Percentiles rank a stretch among this genome's conserved stretches.
phyloP scores from a whole-genome alignment of 2,113 vertebrate species.

The Ranitomeya variabilis region DNA sequence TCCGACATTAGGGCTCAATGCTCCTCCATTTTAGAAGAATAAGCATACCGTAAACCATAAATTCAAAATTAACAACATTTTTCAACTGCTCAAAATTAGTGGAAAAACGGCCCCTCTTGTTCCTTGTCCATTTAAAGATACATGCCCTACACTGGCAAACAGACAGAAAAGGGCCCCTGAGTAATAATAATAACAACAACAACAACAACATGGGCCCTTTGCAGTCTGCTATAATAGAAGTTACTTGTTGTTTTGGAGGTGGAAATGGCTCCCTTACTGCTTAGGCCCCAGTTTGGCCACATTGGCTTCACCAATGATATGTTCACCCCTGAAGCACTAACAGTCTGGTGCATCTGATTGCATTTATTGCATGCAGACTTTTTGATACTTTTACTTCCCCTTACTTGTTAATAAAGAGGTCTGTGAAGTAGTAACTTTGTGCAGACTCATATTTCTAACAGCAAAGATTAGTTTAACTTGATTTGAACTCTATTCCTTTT shows the following conservation, averaged over 20 bases:
- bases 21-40: background rate
- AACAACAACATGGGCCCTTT: too few relatives aligned
- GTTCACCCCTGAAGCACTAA: too few relatives aligned
- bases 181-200: too few relatives aligned
- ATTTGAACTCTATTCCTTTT: background rate
- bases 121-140: background rate
- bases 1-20: background rate
- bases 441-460: background rate
- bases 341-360: too few relatives aligned
- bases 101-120: background rate
- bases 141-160: too few relatives aligned
- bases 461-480: background rate
- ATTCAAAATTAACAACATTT: background rate
- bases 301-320: too few relatives aligned
- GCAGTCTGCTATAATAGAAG: too few relatives aligned
- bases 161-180: too few relatives aligned
- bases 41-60: background rate
- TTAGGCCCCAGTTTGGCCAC: too few relatives aligned
- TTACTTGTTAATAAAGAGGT: background rate
- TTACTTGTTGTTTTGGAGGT: too few relatives aligned
- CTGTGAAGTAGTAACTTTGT: background rate
- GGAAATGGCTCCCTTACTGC: too few relatives aligned
- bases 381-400: background rate
- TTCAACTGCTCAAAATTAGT: background rate
- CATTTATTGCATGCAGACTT: too few relatives aligned